Evolutionary conservation across 2,888 invertebrate genomes (phyloP).

Genomic region (Drosophila heteroneura): DNA sequence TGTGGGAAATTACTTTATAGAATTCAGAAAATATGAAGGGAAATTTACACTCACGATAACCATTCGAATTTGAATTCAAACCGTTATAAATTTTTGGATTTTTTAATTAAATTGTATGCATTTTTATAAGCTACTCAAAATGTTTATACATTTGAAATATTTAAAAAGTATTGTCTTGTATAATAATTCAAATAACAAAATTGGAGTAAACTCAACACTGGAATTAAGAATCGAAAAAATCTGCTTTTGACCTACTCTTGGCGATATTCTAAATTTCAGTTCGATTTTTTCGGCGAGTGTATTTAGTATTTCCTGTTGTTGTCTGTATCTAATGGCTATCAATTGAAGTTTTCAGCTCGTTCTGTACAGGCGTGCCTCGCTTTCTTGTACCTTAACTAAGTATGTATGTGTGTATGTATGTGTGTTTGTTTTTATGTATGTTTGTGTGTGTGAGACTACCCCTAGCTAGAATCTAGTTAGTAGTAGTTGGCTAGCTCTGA

Average conservation of each 20-base stretch:
- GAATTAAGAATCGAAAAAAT: neutral
- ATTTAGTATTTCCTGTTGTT: slow-evolving; percentile 16
- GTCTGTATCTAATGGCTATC: slow-evolving; percentile 26
- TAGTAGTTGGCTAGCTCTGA: slow-evolving; percentile 53
- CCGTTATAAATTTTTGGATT: no score
- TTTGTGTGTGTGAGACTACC: neutral
- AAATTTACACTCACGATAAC: no score
- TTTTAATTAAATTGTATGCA: no score
- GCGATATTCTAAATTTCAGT: neutral
- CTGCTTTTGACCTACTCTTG: neutral
- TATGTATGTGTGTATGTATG: neutral
- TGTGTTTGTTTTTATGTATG: slow-evolving; percentile 4
- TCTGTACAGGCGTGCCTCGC: slow-evolving; percentile 69
- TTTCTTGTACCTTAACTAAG: slow-evolving; percentile 46
- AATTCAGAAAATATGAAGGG: no score
- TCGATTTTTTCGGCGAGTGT: slow-evolving; percentile 8
- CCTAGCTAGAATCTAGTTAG: slow-evolving; percentile 43
- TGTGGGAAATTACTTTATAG: no score
- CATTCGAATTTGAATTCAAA: no score
- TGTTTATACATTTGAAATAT: neutral
- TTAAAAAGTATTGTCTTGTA: neutral
- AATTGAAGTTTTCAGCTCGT: slow-evolving; percentile 34
- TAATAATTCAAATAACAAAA: neutral
- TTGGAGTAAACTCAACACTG: neutral
- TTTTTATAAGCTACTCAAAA: neutral